phyloP scores from a whole-genome alignment of 2,888 invertebrate species.

The Phaonia tiefii region DNA sequence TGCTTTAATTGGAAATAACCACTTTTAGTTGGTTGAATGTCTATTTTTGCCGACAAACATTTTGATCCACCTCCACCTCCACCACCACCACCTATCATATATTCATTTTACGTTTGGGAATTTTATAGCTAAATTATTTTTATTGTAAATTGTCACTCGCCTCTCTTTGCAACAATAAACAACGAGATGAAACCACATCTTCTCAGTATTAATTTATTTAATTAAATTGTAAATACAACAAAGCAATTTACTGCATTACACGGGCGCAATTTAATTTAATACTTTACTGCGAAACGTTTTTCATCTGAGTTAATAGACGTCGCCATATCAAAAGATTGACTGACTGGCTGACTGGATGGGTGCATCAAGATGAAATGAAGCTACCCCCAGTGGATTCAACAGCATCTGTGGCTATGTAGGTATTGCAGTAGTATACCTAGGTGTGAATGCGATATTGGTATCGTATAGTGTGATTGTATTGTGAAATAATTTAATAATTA shows the following conservation, averaged over 20 bases:
- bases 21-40: no score
- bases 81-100: background rate
- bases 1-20: no score
- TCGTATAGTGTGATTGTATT: background rate
- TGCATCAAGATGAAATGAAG: slow-evolving; percentile 9
- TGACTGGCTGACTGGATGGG: no score
- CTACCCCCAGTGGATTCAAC: background rate
- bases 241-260: slow-evolving; percentile 45
- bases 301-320: background rate
- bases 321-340: slow-evolving; percentile 12
- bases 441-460: slow-evolving; percentile 5
- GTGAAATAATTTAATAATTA: slow-evolving; percentile 26
- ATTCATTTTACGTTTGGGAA: background rate
- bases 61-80: background rate
- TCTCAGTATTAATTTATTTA: slow-evolving; percentile 61
- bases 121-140: background rate
- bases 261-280: slow-evolving; percentile 22
- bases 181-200: background rate
- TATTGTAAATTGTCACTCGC: background rate
- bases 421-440: background rate
- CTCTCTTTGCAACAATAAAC: background rate
- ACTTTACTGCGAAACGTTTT: background rate
- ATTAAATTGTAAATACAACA: slow-evolving; percentile 58
- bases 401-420: background rate
- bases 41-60: no score